Evolutionary conservation across 2,888 invertebrate species (phyloP).

Genomic region (Yponomeuta sedellus): DNA sequence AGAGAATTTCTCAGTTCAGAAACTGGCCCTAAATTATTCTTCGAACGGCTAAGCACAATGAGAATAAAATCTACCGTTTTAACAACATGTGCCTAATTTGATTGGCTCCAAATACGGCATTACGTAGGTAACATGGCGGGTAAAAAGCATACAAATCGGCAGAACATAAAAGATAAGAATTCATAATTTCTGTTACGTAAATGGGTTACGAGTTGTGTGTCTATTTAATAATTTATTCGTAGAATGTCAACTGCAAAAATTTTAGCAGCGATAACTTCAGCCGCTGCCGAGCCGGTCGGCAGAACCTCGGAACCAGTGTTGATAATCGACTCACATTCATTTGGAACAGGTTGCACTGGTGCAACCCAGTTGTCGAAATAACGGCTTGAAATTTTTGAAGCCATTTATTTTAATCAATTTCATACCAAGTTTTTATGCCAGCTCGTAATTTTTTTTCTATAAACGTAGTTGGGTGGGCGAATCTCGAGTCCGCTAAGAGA

Average conservation of each 20-base stretch:
- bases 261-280: neutral
- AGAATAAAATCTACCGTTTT: too few relatives aligned
- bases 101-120: too few relatives aligned
- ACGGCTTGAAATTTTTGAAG: neutral
- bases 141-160: too few relatives aligned
- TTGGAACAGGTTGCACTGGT: neutral
- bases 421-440: neutral
- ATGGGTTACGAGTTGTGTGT: neutral
- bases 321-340: neutral
- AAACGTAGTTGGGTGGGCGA: neutral
- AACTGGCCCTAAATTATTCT: too few relatives aligned
- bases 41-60: too few relatives aligned
- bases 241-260: neutral
- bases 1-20: too few relatives aligned
- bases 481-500: neutral
- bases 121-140: too few relatives aligned
- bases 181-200: conserved; percentile 8
- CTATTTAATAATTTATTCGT: neutral
- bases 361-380: neutral
- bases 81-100: too few relatives aligned
- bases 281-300: neutral
- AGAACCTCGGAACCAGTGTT: neutral
- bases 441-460: neutral
- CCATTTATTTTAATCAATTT: neutral
- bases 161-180: neutral